Evolutionary conservation across 2,797 vertebrate genomes (phyloP), one percentile per base, ranked within the genome.

Genomic region (Cygnus olor): DNA sequence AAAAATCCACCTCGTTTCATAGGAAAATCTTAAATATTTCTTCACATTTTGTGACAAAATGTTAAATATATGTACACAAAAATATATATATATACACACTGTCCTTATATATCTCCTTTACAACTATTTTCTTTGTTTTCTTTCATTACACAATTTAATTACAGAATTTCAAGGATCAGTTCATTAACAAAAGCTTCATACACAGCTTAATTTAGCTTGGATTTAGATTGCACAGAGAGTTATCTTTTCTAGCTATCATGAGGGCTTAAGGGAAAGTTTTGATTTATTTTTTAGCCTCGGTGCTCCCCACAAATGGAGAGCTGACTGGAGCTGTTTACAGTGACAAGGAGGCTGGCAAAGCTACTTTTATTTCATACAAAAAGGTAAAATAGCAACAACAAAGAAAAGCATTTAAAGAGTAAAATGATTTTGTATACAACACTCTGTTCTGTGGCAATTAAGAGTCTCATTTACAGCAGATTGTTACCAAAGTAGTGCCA

Each of bases 391-490:
- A 94, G 12, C 30, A 65, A 40, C 51, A 72, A 78, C 27, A 78
- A 85, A 96, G 77, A 92, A 76, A 32, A 60, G 38, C 54, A 91
- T 72, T 94, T 89, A 78, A 69, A 84, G 86, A 96, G 49, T 61
- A 91, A 96, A 96, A 94, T 19, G 38, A 73, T 93, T 95, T 96
- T 93, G 74, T 93, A 92, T 72, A 94, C 93, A 96, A 88, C 91
- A 32, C 24, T 70, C 28, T 30, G 51, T 96, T 96, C 83, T 42
- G 61, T 94, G 68, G 88, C 91, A 97, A 96, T 96, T 94, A 94
- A 92, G 72, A 92, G 65, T 96, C 97, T 93, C 91, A 94, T 97
- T 97, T 96, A 86, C 58, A 95, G 82, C 83, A 97, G 92, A 87
- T 96, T 97, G 83, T 94, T 94, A 94, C 93, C 77, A 94, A 92